Evolutionary conservation across 2,797 vertebrate species (phyloP).

Genomic region (Pterois miles): DNA sequence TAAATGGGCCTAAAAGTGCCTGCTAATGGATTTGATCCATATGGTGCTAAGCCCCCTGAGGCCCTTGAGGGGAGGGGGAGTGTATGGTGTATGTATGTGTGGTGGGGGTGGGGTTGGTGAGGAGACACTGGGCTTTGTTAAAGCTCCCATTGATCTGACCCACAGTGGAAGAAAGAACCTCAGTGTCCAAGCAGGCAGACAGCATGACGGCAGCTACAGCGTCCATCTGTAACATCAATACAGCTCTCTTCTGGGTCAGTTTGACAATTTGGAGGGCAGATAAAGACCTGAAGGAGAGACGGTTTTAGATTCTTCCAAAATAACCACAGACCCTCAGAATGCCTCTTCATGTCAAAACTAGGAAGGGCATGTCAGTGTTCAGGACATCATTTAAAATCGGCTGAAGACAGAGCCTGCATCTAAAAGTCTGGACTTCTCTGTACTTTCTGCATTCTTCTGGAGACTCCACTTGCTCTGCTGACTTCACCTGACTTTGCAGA

Average conservation of each 20-base stretch:
- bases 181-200: neutral
- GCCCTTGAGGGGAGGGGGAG: conserved; percentile 13
- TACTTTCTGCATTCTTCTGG: neutral
- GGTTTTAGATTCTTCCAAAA: neutral
- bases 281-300: neutral
- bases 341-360: neutral
- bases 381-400: neutral
- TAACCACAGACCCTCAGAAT: neutral
- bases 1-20: conserved; percentile 66
- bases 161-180: neutral
- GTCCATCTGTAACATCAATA: neutral
- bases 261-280: neutral
- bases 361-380: neutral
- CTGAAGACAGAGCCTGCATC: neutral
- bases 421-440: neutral
- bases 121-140: conserved; percentile 9
- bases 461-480: neutral
- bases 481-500: neutral
- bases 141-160: conserved; percentile 9
- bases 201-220: neutral
- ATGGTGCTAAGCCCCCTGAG: conserved; percentile 51
- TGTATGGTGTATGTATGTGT: conserved; percentile 1
- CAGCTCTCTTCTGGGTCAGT: neutral
- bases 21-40: conserved; percentile 74
- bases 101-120: neutral